Conservation (phyloP, 2,113 vertebrate genomes). For the Callopanchax toddi region DNA sequence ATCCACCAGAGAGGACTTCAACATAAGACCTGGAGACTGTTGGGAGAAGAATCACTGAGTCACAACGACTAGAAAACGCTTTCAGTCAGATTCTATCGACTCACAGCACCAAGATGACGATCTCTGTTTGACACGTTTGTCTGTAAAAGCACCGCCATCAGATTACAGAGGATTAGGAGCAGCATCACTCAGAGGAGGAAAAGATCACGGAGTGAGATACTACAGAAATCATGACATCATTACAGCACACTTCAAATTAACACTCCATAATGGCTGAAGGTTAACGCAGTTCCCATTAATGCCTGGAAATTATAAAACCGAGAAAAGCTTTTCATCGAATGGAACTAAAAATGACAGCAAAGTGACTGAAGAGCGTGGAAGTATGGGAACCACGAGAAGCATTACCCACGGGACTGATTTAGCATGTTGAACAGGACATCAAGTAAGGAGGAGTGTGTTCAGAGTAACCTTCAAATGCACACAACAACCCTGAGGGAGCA, state of each 20-base stretch:
- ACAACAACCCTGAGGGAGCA: conserved; percentile 29
- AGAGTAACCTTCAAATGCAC: conserved; percentile 32
- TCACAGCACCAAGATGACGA: conserved; percentile 27
- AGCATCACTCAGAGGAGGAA: conserved; percentile 16
- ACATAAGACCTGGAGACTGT: conserved; percentile 28
- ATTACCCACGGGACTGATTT: conserved; percentile 1
- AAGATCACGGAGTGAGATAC: conserved; percentile 4
- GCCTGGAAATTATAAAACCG: neutral
- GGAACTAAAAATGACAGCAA: conserved; percentile 9
- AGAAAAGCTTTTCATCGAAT: conserved; percentile 5
- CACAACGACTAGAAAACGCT: conserved; percentile 10
- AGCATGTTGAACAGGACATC: conserved; percentile 14
- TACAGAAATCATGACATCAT: conserved; percentile 17
- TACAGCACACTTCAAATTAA: conserved; percentile 25
- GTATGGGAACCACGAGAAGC: neutral
- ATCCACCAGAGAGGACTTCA: neutral
- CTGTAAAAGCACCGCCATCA: conserved; percentile 44
- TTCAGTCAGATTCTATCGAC: conserved; percentile 25
- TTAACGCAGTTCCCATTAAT: conserved; percentile 19
- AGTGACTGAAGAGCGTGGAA: conserved; percentile 31
- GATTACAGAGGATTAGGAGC: conserved; percentile 41
- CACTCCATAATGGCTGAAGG: conserved; percentile 24
- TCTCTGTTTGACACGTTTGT: conserved; percentile 19
- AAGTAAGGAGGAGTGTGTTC: neutral
- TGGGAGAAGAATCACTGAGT: conserved; percentile 12